phyloP scores from a whole-genome alignment of 2,113 vertebrate genomes.

The Perca flavescens region DNA sequence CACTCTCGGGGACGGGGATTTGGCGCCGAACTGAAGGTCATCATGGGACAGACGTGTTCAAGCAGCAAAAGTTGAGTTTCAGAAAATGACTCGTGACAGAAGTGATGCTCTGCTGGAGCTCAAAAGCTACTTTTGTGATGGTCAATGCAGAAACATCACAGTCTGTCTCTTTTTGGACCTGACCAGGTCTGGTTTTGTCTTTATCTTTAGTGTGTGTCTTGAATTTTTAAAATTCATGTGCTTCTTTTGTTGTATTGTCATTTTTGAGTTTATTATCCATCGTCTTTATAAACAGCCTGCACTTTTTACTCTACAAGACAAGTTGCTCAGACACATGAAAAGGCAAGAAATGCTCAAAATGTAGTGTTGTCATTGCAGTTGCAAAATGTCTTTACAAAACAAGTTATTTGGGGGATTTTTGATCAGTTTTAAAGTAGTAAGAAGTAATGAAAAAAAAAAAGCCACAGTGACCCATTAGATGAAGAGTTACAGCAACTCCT shows the following conservation, averaged over 20 bases:
- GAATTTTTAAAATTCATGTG: not conserved
- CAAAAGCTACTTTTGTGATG: conserved; percentile 22
- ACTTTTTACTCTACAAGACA: not conserved
- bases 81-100: conserved; percentile 51
- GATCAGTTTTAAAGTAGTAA: not conserved
- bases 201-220: not conserved
- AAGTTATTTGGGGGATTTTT: too few relatives aligned
- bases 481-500: not conserved
- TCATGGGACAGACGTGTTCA: conserved; percentile 31
- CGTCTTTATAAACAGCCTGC: not conserved
- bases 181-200: not conserved
- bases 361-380: too few relatives aligned
- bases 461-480: not conserved
- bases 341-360: not conserved
- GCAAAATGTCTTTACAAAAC: too few relatives aligned
- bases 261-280: not conserved
- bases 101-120: conserved; percentile 18
- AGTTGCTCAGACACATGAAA: not conserved
- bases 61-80: conserved; percentile 20
- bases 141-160: not conserved
- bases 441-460: not conserved
- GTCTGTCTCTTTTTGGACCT: not conserved
- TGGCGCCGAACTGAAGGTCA: conserved; percentile 39
- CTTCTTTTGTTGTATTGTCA: not conserved
- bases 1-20: conserved; percentile 16